Conservation (phyloP, 2,113 vertebrate genomes). For the Lagopus leucura region DNA sequence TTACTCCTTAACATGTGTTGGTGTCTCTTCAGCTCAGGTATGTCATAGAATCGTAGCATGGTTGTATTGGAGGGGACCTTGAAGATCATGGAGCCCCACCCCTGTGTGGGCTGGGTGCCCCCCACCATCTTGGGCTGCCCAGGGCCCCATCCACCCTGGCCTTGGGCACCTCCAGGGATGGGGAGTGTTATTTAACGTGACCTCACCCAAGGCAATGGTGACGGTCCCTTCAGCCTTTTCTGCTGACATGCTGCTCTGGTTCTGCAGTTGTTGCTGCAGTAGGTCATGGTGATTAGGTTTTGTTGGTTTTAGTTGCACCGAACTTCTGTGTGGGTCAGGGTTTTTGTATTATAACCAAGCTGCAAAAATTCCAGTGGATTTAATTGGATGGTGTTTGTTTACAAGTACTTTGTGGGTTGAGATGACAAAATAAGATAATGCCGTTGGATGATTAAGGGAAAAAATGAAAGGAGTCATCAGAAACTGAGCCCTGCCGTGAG, state of each 20-base stretch:
- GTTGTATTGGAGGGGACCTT: no score
- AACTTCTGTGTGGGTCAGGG: neutral
- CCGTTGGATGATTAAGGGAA: neutral
- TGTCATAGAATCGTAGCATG: neutral
- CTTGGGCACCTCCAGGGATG: no score
- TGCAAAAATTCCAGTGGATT: neutral
- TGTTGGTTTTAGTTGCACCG: neutral
- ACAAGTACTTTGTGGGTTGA: neutral
- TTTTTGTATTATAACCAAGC: neutral
- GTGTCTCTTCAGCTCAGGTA: neutral
- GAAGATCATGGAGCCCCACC: no score
- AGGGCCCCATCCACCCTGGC: no score
- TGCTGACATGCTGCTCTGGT: neutral
- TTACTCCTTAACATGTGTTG: slow-evolving; percentile 6
- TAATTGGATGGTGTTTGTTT: slow-evolving; percentile 24
- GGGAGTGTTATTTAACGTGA: neutral
- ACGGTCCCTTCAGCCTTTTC: neutral
- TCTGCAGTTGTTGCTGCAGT: neutral
- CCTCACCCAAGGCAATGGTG: slow-evolving; percentile 17
- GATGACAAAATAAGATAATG: slow-evolving; percentile 10
- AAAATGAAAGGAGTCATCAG: slow-evolving; percentile 29
- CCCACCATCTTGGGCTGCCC: no score
- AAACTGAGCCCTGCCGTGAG: slow-evolving; percentile 16
- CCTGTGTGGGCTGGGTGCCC: no score
- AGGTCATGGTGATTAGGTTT: neutral